These are phyloP conservation scores for Tor tambroides DNA, from an alignment of 2,113 vertebrate genomes.

Conservation along the genomic window DNA sequence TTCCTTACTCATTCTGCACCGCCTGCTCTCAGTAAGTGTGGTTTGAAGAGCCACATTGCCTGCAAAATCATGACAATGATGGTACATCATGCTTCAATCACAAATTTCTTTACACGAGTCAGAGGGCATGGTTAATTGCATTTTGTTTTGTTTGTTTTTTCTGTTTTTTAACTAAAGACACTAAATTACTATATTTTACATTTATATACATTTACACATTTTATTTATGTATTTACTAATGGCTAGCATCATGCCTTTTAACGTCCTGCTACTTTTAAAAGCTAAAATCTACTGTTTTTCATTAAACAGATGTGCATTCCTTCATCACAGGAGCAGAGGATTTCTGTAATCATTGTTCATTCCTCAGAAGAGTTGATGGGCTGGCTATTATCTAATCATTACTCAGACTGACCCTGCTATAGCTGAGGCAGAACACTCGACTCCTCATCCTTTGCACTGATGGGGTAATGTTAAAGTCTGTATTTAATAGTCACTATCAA, in stretches of 20 bases:
- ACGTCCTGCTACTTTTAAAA: not conserved
- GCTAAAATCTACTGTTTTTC: not conserved
- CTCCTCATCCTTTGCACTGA: not conserved
- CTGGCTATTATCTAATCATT: not conserved
- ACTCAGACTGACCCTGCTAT: slow-evolving; percentile 8
- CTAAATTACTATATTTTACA: not conserved
- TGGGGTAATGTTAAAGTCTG: not conserved
- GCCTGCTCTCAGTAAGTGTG: not conserved
- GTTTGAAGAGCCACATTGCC: not conserved
- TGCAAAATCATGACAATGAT: not conserved
- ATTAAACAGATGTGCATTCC: not conserved
- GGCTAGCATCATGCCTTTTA: not conserved
- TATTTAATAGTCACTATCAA: not conserved
- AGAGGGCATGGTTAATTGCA: not conserved
- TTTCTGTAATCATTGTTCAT: not conserved
- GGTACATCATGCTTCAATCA: not conserved
- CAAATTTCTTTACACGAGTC: not conserved
- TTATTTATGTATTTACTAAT: not conserved
- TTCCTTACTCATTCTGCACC: not conserved
- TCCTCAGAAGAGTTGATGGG: not conserved
- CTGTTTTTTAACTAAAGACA: not conserved
- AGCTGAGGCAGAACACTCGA: not conserved
- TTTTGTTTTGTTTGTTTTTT: not conserved
- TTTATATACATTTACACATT: not conserved
- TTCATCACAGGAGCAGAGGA: not conserved